Evolutionary conservation across 1,140 invertebrate species (phyloP).

Genomic region (Caenorhabditis remanei): DNA sequence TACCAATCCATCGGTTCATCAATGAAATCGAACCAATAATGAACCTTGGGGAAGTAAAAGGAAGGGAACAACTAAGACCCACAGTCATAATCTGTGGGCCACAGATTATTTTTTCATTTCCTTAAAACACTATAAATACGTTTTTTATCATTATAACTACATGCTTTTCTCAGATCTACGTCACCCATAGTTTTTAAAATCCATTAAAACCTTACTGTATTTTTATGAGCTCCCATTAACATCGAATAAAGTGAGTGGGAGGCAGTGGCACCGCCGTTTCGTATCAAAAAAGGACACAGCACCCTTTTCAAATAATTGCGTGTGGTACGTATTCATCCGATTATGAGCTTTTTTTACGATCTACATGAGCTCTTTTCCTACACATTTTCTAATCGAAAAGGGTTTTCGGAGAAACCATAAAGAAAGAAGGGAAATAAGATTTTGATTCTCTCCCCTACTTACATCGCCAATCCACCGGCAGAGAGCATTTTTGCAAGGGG

Average conservation of each 20-base stretch:
- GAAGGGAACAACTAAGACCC: no score
- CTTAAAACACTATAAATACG: no score
- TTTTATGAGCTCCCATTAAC: constrained; percentile 18
- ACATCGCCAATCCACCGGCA: constrained; percentile 15
- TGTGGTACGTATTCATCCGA: constrained; percentile 14
- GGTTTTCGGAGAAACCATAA: neutral
- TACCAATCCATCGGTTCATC: no score
- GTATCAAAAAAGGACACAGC: constrained; percentile 14
- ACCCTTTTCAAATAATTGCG: constrained; percentile 42
- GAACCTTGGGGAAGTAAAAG: no score
- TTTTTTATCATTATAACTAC: no score
- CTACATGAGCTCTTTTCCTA: neutral
- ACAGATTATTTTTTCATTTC: no score
- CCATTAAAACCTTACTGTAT: neutral
- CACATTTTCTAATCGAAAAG: neutral
- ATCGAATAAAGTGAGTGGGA: neutral
- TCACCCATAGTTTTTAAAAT: no score
- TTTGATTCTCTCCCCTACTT: neutral
- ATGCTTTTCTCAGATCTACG: no score
- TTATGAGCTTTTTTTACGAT: constrained; percentile 42
- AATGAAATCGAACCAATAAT: no score
- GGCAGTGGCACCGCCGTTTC: neutral
- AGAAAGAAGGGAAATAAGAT: neutral
- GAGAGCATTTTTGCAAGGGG: constrained; percentile 18
- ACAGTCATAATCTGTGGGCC: no score